These are phyloP conservation scores for Drosophila diplacantha DNA, from an alignment of 2,888 invertebrate species.

Conservation along the genomic window DNA sequence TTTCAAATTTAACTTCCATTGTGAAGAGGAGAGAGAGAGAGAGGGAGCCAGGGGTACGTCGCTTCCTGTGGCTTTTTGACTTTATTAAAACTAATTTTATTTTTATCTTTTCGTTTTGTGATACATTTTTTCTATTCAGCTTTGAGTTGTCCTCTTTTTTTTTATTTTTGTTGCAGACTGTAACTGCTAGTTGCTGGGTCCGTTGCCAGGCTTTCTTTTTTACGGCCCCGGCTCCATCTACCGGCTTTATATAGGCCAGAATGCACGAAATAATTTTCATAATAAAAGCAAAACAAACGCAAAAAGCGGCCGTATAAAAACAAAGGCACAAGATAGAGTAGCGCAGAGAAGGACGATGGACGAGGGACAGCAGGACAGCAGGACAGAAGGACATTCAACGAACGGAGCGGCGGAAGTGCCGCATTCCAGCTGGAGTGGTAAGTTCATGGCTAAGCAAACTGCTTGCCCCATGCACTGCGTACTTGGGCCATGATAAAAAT, in stretches of 20 bases:
- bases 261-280: conserved; percentile 61
- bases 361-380: background rate
- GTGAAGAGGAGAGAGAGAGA: conserved; percentile 9
- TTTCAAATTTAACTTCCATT: conserved; percentile 50
- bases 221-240: conserved; percentile 40
- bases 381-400: conserved; percentile 1
- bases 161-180: conserved; percentile 4
- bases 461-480: conserved; percentile 5
- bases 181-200: conserved; percentile 46
- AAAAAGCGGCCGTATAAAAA: conserved; percentile 14
- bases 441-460: conserved; percentile 11
- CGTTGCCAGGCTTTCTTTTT: conserved; percentile 54
- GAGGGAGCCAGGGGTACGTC: background rate
- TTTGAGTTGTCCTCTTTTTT: conserved; percentile 17
- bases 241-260: conserved; percentile 62
- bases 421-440: conserved; percentile 10
- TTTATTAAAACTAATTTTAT: conserved; percentile 67
- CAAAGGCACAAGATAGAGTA: conserved; percentile 18
- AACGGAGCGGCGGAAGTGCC: conserved; percentile 18
- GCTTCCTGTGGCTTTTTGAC: conserved; percentile 59
- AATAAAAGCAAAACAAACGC: conserved; percentile 48
- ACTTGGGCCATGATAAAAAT: conserved; percentile 3
- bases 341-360: conserved; percentile 5
- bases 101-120: conserved; percentile 49
- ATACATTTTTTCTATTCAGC: conserved; percentile 30